Percentiles rank a stretch among this genome's conserved stretches.
Evolutionary conservation across 2,888 invertebrate genomes (phyloP).

Genomic region (Digitonthophagus gazella): DNA sequence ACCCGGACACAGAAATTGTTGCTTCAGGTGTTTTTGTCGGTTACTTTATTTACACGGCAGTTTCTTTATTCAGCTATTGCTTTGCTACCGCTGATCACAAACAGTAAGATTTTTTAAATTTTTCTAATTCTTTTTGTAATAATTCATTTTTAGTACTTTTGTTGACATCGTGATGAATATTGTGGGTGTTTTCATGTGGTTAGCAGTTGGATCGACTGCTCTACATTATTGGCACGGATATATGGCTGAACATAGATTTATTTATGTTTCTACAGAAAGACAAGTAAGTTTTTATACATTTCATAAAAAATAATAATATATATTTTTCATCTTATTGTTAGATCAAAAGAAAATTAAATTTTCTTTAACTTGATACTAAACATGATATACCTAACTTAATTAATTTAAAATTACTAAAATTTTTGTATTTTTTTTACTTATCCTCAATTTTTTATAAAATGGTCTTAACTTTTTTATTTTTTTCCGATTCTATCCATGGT

Average conservation of each 20-base stretch:
- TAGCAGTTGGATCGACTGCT: slow-evolving; percentile 82
- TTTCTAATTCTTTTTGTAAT: neutral
- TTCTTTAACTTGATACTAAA: too few species aligned
- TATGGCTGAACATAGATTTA: slow-evolving; percentile 74
- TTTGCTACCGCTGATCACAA: slow-evolving; percentile 49
- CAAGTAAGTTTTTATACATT: slow-evolving; percentile 50
- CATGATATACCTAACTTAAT: too few species aligned
- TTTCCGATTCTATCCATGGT: too few species aligned
- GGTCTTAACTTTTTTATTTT: neutral
- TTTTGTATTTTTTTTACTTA: too few species aligned
- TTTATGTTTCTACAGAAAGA: slow-evolving; percentile 71
- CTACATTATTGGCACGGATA: slow-evolving; percentile 89
- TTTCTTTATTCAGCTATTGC: slow-evolving; percentile 71
- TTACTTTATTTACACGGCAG: slow-evolving; percentile 79
- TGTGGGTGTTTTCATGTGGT: slow-evolving; percentile 79
- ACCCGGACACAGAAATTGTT: slow-evolving; percentile 82
- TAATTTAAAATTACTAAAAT: too few species aligned
- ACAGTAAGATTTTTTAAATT: slow-evolving; percentile 18
- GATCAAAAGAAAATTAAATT: too few species aligned
- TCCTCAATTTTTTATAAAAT: too few species aligned
- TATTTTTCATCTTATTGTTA: too few species aligned
- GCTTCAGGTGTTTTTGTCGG: slow-evolving; percentile 86
- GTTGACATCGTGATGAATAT: slow-evolving; percentile 86
- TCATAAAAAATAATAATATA: neutral
- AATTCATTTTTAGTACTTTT: slow-evolving; percentile 57